phyloP scores from a whole-genome alignment of 2,113 vertebrate species.

The Tauraco erythrolophus region DNA sequence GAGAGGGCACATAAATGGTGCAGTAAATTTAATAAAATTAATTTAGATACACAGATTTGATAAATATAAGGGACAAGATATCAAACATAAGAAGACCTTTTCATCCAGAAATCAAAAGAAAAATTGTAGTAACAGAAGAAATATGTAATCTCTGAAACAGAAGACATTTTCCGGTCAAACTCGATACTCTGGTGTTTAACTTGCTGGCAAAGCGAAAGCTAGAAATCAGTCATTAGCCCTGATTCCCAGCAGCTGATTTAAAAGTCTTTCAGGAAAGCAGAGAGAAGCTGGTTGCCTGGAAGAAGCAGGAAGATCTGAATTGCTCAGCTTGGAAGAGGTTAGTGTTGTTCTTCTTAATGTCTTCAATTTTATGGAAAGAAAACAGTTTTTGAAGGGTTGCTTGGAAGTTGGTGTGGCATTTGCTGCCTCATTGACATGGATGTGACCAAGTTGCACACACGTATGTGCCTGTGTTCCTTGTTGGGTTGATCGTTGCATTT shows the following conservation, averaged over 20 bases:
- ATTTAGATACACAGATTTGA: neutral
- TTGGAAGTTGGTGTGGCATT: accelerated
- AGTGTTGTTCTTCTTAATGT: accelerated
- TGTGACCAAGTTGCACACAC: accelerated
- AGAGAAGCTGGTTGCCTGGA: accelerated
- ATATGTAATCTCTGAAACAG: accelerated
- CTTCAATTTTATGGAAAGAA: accelerated
- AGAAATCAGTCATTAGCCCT: neutral
- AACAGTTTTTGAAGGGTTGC: accelerated
- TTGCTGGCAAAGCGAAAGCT: neutral
- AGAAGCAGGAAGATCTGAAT: accelerated
- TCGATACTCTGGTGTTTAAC: neutral
- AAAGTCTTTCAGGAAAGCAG: neutral
- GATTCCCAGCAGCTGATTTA: neutral
- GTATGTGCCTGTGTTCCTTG: accelerated
- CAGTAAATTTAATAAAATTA: neutral
- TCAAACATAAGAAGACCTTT: neutral
- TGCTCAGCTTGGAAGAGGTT: neutral
- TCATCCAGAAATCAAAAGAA: neutral
- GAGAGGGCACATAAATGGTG: neutral
- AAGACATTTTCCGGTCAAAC: neutral
- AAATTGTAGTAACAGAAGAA: neutral
- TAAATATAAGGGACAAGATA: neutral
- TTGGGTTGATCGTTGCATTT: accelerated
- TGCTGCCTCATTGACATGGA: neutral